Base-by-base conservation (phyloP, 2,888 invertebrate genomes). In the Oxycera nigricornis region DNA sequence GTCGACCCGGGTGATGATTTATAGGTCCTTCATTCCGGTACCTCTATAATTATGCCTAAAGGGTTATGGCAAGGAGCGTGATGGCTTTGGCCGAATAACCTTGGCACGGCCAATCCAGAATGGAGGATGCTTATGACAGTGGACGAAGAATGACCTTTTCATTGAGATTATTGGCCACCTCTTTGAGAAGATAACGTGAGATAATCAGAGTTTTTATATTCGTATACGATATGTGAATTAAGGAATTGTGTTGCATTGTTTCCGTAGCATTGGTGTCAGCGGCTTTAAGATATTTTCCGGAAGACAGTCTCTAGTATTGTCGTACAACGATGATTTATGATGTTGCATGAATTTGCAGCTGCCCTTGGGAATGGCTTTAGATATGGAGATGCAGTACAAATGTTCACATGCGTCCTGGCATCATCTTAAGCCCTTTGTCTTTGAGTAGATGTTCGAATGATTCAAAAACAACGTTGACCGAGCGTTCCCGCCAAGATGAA, bases 1-100 rank as follows among this genome's bases (percentile, higher is more conserved):
- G 65, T 67, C 41, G 46, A 22, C 22, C 39, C 26, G 24, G 26
- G 41, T 41, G 65, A n/a, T 67, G 65, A 67, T 67, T 67, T 67
- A 67, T 67, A 46, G 46, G 65, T 11, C 14, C 65, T 67, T 41
- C 26, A n/a, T 59, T 50, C 17, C 17, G n/a, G 17, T 17, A n/a
- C n/a, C 50, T 17, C 17, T 30, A 30, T 59, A 26, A 28, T 59
- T 59, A 59, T 24, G n/a, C 22, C 14, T n/a, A 20, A 39, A 20
- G 65, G 41, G 41, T 62, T 62, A 20, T 22, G 20, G 62, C 7
- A 24, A 14, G 39, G 39, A 41, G 14, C 65, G 65, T 41, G 41
- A 46, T 24, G 24, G 26, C 28, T 67, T 35, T 39, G 62, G 20
- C 39, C 65, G 46, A 24, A 67, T 67, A 46, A 67, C 65, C 65